A percentile compares a stretch with the other conserved stretches of the same genome.
phyloP scores from a whole-genome alignment of 92 coral and sea anemone species.

The Porites lobata region DNA sequence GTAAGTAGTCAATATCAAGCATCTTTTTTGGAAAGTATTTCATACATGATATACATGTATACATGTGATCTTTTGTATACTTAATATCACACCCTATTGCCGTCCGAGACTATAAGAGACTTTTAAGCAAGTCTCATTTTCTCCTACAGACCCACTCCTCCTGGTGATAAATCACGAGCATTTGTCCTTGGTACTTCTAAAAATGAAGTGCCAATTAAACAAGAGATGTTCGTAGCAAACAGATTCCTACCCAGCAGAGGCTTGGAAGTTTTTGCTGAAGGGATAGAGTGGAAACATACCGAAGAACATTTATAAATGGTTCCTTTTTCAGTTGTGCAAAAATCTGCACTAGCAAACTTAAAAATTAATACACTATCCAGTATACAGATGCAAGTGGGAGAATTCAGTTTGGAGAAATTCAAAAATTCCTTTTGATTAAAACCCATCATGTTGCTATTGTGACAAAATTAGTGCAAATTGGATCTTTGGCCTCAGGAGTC shows the following conservation, averaged over 20 bases:
- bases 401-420: conserved; percentile 36
- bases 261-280: conserved; percentile 6
- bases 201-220: conserved; percentile 11
- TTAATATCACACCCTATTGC: too few relatives aligned
- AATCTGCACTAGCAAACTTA: background rate
- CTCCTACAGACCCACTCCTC: conserved; percentile 21
- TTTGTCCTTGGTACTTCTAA: conserved; percentile 45
- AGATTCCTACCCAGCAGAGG: conserved; percentile 48
- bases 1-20: conserved; percentile 1
- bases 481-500: conserved; percentile 1
- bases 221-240: conserved; percentile 42
- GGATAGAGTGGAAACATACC: conserved; percentile 19
- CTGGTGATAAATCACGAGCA: background rate
- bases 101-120: background rate
- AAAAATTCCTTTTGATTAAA: background rate
- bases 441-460: conserved; percentile 13
- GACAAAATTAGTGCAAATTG: conserved; percentile 9
- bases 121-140: background rate
- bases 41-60: too few relatives aligned
- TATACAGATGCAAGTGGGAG: conserved; percentile 32
- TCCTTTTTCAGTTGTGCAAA: conserved; percentile 18
- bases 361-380: conserved; percentile 30
- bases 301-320: conserved; percentile 15
- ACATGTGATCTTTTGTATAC: too few relatives aligned
- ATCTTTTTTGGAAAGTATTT: background rate